Base-by-base conservation (phyloP, 2,888 invertebrate genomes). In the Hirtodrosophila duncani region DNA sequence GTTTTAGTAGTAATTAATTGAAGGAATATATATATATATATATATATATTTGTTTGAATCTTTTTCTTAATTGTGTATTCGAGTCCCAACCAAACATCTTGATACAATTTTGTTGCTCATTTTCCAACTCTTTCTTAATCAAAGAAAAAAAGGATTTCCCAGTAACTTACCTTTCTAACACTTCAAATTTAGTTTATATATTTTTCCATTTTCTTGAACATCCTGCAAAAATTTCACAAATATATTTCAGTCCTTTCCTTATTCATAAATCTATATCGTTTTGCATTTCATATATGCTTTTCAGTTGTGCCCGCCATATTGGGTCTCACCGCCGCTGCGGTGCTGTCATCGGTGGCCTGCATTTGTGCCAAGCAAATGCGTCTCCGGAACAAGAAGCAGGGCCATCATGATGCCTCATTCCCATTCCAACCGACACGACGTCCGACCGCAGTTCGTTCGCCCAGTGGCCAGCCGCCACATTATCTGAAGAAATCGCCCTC, bases 401-500 rank as follows among this genome's bases (percentile, higher is more conserved):
- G 70, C 41, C 85, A 83, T 51, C 85, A 86, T 48, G 87, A 87
- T 51, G 77, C 84, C 9, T 82, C 85, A 3, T 84, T 86, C 44
- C 86, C 87, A 50, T 87, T 87, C 53, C 87, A 87, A 71, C 87
- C 87, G 57, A 85, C 87, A 17, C 72, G 86, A 39, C 85, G 86
- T 88, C 87, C 87, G 79, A 87, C 86, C 8, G 87, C 87, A 91
- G 95, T 96, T 43, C 93, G 94, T 66, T 95, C 94, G 56, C 96
- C 96, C 0, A 94, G 93, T 41, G 93, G 93, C 8, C 91, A 91
- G 61, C 91, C 92, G 17, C 88, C 90, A 16, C 95, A 95, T 85
- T 96, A 95, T 87, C 88, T 96, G 84, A 95, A 96, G 88, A 97
- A 97, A 88, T 95, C 94, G n/a, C 96, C 96, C 0, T 95, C 95